Percentiles rank a stretch among this genome's conserved stretches.
Evolutionary conservation across 2,113 vertebrate genomes (phyloP).

Genomic region (Austrofundulus limnaeus): DNA sequence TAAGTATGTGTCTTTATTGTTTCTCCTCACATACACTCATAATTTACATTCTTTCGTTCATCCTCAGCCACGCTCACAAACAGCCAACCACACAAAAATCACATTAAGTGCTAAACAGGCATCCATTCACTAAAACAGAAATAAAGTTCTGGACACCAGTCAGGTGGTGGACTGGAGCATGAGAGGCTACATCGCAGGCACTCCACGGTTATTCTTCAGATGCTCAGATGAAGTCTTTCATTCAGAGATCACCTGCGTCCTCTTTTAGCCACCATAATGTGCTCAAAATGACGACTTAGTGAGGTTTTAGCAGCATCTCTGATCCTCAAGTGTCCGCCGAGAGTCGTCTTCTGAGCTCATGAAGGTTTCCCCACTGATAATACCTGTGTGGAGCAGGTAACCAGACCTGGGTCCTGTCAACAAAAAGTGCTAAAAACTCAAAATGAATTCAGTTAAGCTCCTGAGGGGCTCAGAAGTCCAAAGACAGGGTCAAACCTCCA

Average conservation of each 20-base stretch:
- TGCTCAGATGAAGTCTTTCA: conserved; percentile 26
- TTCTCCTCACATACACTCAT: conserved; percentile 29
- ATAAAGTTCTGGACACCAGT: conserved; percentile 31
- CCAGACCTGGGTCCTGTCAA: conserved; percentile 30
- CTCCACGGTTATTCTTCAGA: conserved; percentile 44
- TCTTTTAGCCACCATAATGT: conserved; percentile 15
- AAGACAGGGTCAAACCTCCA: conserved; percentile 73
- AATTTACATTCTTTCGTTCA: conserved; percentile 45
- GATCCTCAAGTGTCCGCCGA: conserved; percentile 18
- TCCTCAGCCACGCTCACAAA: conserved; percentile 21
- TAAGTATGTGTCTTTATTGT: conserved; percentile 30
- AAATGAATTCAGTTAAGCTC: conserved; percentile 26
- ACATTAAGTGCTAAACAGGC: conserved; percentile 59
- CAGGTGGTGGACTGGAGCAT: conserved; percentile 15
- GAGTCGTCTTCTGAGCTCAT: conserved; percentile 21
- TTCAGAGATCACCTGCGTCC: conserved; percentile 23
- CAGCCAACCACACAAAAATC: conserved; percentile 38
- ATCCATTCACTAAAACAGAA: conserved; percentile 47
- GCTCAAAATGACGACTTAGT: conserved; percentile 7
- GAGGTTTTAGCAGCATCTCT: conserved; percentile 31
- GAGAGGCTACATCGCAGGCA: conserved; percentile 45
- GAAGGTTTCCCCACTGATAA: conserved; percentile 30
- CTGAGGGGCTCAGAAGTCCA: conserved; percentile 14
- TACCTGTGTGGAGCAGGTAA: conserved; percentile 30
- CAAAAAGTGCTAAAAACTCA: conserved; percentile 50